A percentile compares a stretch with the other conserved stretches of the same genome.
phyloP scores from a whole-genome alignment of 2,113 vertebrate species.

The Clarias gariepinus region DNA sequence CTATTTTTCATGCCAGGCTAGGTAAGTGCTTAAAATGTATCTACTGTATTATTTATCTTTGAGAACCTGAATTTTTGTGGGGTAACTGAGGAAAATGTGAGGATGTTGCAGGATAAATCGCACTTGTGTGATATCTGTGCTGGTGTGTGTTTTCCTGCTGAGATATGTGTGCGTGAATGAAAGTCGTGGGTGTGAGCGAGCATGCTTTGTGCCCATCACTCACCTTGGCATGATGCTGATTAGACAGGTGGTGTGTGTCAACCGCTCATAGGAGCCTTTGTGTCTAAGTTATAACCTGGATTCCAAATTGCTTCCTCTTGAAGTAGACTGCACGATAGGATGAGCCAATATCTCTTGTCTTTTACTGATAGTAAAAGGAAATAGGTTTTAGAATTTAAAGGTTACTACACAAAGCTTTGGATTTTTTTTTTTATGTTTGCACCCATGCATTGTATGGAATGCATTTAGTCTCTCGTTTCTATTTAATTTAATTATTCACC shows the following conservation, averaged over 20 bases:
- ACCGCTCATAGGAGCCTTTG: background rate
- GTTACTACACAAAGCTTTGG: background rate
- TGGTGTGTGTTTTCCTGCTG: background rate
- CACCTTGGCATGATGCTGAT: conserved; percentile 8
- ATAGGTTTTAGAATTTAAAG: background rate
- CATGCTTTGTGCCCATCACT: background rate
- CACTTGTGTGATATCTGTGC: background rate
- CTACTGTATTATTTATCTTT: background rate
- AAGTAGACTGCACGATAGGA: background rate
- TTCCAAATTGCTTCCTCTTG: background rate
- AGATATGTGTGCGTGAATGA: background rate
- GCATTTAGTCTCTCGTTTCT: background rate
- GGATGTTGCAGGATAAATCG: background rate
- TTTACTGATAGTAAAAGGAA: background rate
- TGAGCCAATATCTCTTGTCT: background rate
- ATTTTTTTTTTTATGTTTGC: background rate
- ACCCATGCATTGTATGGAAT: background rate
- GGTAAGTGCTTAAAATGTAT: conserved; percentile 20
- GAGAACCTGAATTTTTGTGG: background rate
- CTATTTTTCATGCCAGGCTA: conserved; percentile 31
- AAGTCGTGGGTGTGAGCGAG: background rate
- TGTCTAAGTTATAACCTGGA: background rate
- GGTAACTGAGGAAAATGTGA: background rate
- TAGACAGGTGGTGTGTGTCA: conserved; percentile 30
- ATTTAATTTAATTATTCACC: background rate